Evolutionary conservation across 2,113 vertebrate genomes (phyloP).

Genomic region (Ia io): DNA sequence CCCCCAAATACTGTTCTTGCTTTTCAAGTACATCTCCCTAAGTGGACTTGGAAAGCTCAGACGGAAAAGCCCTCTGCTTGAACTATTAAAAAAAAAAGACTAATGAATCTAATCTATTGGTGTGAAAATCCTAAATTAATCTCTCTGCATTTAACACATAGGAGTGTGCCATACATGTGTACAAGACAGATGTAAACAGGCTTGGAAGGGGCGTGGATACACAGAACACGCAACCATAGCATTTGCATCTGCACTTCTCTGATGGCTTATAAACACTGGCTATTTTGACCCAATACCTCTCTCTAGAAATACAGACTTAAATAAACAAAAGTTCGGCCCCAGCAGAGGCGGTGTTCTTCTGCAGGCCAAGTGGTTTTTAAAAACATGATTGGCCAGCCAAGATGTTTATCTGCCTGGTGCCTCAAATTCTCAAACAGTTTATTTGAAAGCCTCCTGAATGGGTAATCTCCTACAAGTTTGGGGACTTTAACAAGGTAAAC

Average conservation of each 20-base stretch:
- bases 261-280: slow-evolving; percentile 25
- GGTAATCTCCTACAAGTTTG: slow-evolving; percentile 73
- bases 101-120: neutral
- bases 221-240: neutral
- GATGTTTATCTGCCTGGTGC: slow-evolving; percentile 74
- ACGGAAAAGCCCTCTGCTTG: neutral
- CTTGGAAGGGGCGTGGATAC: neutral
- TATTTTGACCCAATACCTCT: slow-evolving; percentile 23
- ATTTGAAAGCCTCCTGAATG: slow-evolving; percentile 75
- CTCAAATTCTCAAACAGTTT: slow-evolving; percentile 79
- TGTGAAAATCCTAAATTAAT: slow-evolving; percentile 39
- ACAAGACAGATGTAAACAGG: neutral
- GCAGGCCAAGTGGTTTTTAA: slow-evolving; percentile 68
- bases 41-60: neutral
- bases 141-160: neutral
- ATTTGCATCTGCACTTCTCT: neutral
- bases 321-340: slow-evolving; percentile 44
- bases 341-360: slow-evolving; percentile 64
- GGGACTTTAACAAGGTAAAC: slow-evolving; percentile 72
- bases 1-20: neutral
- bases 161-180: neutral
- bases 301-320: slow-evolving; percentile 47
- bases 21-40: slow-evolving; percentile 10
- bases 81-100: slow-evolving; percentile 28
- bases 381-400: slow-evolving; percentile 66